phyloP scores from a whole-genome alignment of 2,113 vertebrate genomes.

The Lophura nycthemera region DNA sequence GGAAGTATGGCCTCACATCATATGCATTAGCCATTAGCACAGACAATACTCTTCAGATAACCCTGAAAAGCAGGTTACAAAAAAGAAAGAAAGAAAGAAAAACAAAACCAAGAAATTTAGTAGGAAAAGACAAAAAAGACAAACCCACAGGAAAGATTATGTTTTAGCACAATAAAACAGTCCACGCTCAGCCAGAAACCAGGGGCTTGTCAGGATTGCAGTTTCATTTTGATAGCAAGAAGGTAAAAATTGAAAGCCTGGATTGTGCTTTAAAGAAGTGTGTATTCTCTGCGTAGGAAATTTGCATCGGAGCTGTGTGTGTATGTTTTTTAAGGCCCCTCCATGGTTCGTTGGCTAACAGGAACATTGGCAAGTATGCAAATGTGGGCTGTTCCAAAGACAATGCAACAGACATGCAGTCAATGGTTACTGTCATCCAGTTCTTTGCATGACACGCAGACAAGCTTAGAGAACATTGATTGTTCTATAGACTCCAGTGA shows the following conservation, averaged over 20 bases:
- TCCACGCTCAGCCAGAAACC: not conserved
- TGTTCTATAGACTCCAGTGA: slow-evolving; percentile 67
- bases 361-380: slow-evolving; percentile 67
- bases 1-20: not conserved
- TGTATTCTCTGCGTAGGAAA: not conserved
- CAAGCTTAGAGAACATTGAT: slow-evolving; percentile 71
- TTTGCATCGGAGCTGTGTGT: slow-evolving; percentile 9
- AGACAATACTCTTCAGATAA: not conserved
- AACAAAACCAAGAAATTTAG: not conserved
- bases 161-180: not conserved
- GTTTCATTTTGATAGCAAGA: not conserved
- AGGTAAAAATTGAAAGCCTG: slow-evolving; percentile 14
- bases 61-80: not conserved
- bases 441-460: slow-evolving; percentile 70
- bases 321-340: not conserved
- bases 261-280: not conserved
- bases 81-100: too few species aligned
- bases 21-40: not conserved
- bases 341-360: slow-evolving; percentile 46
- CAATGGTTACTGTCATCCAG: slow-evolving; percentile 76
- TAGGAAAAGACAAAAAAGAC: not conserved
- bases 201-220: not conserved
- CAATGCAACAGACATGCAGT: slow-evolving; percentile 64
- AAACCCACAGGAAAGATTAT: not conserved
- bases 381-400: slow-evolving; percentile 59